A percentile compares a stretch with the other conserved stretches of the same genome.
phyloP scores from a whole-genome alignment of 2,797 vertebrate genomes.

The Xenentodon cancila region DNA sequence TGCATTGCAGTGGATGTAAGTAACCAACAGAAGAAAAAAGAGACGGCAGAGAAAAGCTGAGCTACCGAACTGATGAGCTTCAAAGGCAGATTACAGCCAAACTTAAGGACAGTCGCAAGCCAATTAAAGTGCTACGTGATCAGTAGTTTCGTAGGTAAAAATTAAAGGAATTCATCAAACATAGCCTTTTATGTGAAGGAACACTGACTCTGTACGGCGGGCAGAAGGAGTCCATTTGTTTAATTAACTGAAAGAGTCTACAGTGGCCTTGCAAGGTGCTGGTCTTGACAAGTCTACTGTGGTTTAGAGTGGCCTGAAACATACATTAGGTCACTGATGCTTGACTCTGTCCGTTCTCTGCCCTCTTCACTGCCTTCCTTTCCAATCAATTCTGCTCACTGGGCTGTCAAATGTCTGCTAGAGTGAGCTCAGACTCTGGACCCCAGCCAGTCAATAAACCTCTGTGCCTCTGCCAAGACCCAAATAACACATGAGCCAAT shows the following conservation, averaged over 20 bases:
- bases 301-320: conserved; percentile 56
- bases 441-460: conserved; percentile 69
- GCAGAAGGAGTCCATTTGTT: conserved; percentile 19
- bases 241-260: conserved; percentile 33
- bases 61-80: conserved; percentile 32
- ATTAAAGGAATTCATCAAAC: conserved; percentile 27
- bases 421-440: conserved; percentile 66
- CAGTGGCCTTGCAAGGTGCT: conserved; percentile 26
- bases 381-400: conserved; percentile 75
- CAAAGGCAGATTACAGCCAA: conserved; percentile 54
- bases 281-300: conserved; percentile 44
- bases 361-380: conserved; percentile 64
- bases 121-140: conserved; percentile 47
- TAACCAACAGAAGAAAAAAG: conserved; percentile 63
- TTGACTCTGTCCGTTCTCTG: conserved; percentile 62
- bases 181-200: conserved; percentile 15
- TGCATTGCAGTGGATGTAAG: conserved; percentile 80
- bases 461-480: conserved; percentile 62
- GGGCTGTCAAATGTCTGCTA: conserved; percentile 67
- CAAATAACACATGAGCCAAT: conserved; percentile 66
- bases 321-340: conserved; percentile 62
- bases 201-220: conserved; percentile 37
- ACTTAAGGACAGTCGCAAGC: conserved; percentile 39
- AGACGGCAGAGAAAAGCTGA: conserved; percentile 41
- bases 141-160: conserved; percentile 22